phyloP scores from a whole-genome alignment of 2,113 vertebrate species.

The Cyprinus carpio region DNA sequence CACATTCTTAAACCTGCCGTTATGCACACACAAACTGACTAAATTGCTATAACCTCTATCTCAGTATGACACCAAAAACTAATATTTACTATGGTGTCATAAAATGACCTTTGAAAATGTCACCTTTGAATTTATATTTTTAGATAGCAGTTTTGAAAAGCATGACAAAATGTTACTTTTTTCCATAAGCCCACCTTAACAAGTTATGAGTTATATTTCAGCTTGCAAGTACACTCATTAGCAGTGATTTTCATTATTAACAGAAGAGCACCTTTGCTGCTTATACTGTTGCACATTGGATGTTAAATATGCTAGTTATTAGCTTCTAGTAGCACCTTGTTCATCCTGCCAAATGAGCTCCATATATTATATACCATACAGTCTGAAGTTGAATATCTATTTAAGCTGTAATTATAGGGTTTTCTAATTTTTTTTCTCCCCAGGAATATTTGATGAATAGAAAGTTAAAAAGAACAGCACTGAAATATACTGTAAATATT shows the following conservation, averaged over 20 bases:
- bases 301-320: not conserved
- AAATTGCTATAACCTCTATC: not conserved
- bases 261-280: not conserved
- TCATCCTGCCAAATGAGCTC: not conserved
- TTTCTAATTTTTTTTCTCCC: not conserved
- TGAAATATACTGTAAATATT: no score
- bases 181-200: not conserved
- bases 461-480: no score
- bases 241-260: not conserved
- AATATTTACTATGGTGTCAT: not conserved
- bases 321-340: not conserved
- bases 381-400: not conserved
- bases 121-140: not conserved
- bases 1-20: not conserved
- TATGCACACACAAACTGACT: not conserved
- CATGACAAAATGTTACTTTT: not conserved
- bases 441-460: no score
- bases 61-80: not conserved
- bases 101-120: slow-evolving; percentile 1
- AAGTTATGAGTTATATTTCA: not conserved
- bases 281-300: not conserved
- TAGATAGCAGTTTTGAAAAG: not conserved
- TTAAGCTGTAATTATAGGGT: not conserved
- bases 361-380: not conserved
- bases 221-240: not conserved